Conservation (phyloP, 2,113 vertebrate genomes). For the Vanacampus margaritifer region DNA sequence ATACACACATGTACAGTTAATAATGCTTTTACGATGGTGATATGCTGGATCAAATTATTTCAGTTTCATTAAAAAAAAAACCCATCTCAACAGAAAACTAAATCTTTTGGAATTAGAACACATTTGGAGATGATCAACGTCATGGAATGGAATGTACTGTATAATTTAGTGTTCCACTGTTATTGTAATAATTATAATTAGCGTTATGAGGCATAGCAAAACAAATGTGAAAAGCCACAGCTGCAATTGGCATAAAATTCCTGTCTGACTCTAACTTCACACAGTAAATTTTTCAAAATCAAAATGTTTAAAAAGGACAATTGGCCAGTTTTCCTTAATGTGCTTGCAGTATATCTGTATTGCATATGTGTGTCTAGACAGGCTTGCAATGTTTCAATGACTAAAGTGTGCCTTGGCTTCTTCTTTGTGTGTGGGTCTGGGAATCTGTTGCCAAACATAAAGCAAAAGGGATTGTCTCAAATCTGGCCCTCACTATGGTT, state of each 20-base stretch:
- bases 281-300: conserved; percentile 1
- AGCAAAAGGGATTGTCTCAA: conserved; percentile 74
- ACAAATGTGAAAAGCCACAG: neutral
- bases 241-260: neutral
- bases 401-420: conserved; percentile 29
- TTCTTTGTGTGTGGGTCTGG: conserved; percentile 45
- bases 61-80: too few species aligned
- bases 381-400: conserved; percentile 10
- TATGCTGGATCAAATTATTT: too few species aligned
- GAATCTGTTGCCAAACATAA: conserved; percentile 69
- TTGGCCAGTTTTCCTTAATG: neutral
- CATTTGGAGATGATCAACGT: neutral
- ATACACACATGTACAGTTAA: too few species aligned
- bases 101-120: too few species aligned
- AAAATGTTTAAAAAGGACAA: neutral
- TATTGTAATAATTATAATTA: too few species aligned
- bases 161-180: too few species aligned
- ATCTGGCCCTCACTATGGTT: conserved; percentile 40
- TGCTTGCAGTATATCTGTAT: neutral
- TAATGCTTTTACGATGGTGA: too few species aligned
- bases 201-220: neutral
- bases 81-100: too few species aligned
- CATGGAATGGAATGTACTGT: neutral
- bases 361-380: conserved; percentile 24
- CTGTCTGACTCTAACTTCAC: neutral